Conservation (phyloP, 2,888 invertebrate species). For the Trissonchulus latispiculum region DNA sequence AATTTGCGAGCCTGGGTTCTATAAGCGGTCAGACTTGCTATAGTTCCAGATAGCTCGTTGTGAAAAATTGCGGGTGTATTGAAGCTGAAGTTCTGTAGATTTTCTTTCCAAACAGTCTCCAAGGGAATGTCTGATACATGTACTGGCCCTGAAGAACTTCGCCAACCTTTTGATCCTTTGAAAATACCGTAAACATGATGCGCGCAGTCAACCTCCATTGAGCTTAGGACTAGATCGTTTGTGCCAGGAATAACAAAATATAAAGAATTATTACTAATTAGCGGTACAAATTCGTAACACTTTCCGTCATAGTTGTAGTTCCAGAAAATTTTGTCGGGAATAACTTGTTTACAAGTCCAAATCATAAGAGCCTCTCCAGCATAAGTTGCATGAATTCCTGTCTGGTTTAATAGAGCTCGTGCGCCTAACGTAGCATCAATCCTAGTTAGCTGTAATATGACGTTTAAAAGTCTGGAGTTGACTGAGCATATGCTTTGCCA, state of each 20-base stretch:
- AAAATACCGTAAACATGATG: conserved; percentile 10
- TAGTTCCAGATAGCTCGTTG: neutral
- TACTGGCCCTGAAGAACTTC: neutral
- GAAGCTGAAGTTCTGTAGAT: neutral
- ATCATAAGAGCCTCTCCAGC: conserved; percentile 17
- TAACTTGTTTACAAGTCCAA: neutral
- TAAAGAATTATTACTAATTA: neutral
- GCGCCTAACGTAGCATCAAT: neutral
- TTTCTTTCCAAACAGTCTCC: neutral
- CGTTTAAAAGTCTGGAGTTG: neutral
- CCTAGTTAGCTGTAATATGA: neutral
- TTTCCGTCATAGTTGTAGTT: neutral
- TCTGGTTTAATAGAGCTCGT: neutral
- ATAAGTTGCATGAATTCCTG: conserved; percentile 10
- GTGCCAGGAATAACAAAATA: conserved; percentile 10
- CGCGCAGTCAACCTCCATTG: conserved; percentile 1
- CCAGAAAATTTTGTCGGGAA: conserved; percentile 2
- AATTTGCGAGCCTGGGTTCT: neutral
- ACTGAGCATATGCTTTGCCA: neutral
- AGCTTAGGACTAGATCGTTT: neutral
- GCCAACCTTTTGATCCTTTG: neutral
- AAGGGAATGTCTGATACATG: neutral
- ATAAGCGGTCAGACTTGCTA: neutral
- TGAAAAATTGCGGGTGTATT: neutral
- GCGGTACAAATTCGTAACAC: conserved; percentile 14